Base-by-base conservation (phyloP, 1,140 invertebrate species). In the Odontomachus brunneus region DNA sequence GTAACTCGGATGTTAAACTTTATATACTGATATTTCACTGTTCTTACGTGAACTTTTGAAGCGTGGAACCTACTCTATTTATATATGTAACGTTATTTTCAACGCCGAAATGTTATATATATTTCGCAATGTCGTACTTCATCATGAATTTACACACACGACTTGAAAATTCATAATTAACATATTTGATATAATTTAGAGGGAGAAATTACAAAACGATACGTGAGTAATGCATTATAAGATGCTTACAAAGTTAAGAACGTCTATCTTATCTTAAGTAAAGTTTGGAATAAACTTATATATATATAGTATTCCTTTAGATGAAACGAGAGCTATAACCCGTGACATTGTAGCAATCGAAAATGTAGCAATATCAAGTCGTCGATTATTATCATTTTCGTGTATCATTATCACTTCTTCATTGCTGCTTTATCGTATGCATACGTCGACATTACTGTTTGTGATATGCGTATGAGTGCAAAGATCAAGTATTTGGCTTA, bases 401-500 rank as follows among this genome's bases (percentile, higher is more conserved):
- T n/a, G n/a, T n/a, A n/a, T n/a, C n/a, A n/a, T n/a, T n/a, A n/a
- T n/a, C 29, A 12, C 59, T 71, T 51, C 22, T 78, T 55, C 24
- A 63, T 44, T 12, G 2, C 19, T 66, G 51, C 57, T 83, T 73
- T 48, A 26, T 78, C 15, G 24, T 26, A 9, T 1, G 7, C 19
- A 67, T 15, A 57, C 49, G 22, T 51, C 29, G 38, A 66, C 49
- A 33, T 19, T n/a, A 44, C 26, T 44, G 12, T 22, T 24, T 24
- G 26, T 7, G 57, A 55, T 38, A 29, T 81, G 12, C 26, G 38
- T 49, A 51, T 3, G 15, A 51, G 59, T 73, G 38, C 76, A 84
- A 84, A 84, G 83, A 76, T 84, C 49, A 55, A 69, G 14, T 53
- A 55, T 66, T 81, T 33, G 66, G 3, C 22, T 29, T 53, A 73